phyloP scores from a whole-genome alignment of 2,797 vertebrate genomes.

The Characodon lateralis region DNA sequence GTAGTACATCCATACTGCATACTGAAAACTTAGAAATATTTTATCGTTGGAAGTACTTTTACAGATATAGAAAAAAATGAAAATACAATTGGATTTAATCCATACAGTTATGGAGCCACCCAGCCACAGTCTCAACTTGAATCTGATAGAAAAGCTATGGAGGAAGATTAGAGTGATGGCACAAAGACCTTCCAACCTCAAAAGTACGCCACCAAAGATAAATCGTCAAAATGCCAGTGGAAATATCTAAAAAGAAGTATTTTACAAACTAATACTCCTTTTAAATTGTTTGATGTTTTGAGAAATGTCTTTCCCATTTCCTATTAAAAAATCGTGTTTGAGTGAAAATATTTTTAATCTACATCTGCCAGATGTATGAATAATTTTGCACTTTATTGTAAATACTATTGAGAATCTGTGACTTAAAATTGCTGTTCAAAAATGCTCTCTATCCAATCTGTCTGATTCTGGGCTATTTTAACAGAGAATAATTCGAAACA shows the following conservation, averaged over 20 bases:
- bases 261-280: neutral
- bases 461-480: neutral
- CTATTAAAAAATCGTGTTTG: neutral
- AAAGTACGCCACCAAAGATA: neutral
- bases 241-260: neutral
- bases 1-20: neutral
- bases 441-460: neutral
- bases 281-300: neutral
- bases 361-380: neutral
- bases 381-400: neutral
- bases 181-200: neutral
- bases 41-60: neutral
- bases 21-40: neutral
- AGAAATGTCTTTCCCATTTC: neutral
- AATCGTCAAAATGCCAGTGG: neutral
- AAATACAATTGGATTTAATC: neutral
- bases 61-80: neutral
- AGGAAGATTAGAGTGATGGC: neutral
- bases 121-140: neutral
- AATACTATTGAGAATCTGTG: neutral
- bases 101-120: neutral
- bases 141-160: neutral
- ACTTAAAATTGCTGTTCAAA: neutral
- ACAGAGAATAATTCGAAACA: neutral
- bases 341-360: neutral